phyloP scores from a whole-genome alignment of 1,140 invertebrate species.

The Akabosia matsudoensis region DNA sequence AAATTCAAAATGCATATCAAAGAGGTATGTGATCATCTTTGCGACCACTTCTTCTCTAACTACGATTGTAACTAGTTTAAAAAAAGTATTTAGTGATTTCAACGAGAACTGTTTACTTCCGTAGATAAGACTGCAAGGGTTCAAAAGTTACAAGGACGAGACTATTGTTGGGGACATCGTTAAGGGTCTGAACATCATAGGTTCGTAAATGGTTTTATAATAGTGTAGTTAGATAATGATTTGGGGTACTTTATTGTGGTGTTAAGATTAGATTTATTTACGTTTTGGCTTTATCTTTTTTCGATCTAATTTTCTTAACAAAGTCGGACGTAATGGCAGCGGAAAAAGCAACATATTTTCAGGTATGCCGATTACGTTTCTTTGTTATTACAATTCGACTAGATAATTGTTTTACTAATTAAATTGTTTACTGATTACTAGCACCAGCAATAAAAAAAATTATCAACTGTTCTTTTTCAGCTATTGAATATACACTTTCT shows the following conservation, averaged over 20 bases:
- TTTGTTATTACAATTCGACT: background rate
- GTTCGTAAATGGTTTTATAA: background rate
- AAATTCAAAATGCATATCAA: too few relatives aligned
- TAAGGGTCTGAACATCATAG: conserved; percentile 15
- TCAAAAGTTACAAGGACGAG: conserved; percentile 33
- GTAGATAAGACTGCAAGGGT: conserved; percentile 17
- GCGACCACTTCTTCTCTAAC: too few relatives aligned
- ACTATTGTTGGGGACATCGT: background rate
- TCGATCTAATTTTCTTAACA: background rate
- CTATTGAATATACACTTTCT: conserved; percentile 31
- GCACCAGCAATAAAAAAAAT: too few relatives aligned
- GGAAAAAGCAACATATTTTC: conserved; percentile 39
- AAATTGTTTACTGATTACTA: too few relatives aligned
- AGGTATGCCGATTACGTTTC: conserved; percentile 1
- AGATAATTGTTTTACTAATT: too few relatives aligned
- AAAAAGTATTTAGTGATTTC: too few relatives aligned
- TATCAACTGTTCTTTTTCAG: conserved; percentile 13
- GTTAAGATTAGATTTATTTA: too few relatives aligned
- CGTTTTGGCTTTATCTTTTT: too few relatives aligned
- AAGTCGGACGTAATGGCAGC: conserved; percentile 37
- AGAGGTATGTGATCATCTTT: too few relatives aligned
- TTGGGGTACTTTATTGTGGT: too few relatives aligned
- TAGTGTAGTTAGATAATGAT: conserved; percentile 2
- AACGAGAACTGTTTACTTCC: background rate
- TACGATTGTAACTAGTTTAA: too few relatives aligned